These are phyloP conservation scores for Metaphire vulgaris DNA, from an alignment of 1,140 invertebrate species.

Conservation along the genomic window DNA sequence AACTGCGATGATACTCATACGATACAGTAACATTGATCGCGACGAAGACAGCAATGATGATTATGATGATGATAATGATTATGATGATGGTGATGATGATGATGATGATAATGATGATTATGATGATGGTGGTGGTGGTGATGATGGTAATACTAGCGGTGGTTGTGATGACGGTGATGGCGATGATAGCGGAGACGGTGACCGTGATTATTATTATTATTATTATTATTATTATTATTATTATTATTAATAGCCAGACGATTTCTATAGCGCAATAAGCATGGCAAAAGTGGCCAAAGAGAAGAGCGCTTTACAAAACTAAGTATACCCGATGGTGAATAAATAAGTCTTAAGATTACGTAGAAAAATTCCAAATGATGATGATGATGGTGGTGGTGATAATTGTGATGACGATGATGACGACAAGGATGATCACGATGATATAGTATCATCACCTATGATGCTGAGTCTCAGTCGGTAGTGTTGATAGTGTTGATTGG, in stretches of 20 bases:
- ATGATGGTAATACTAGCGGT: slow-evolving; percentile 3
- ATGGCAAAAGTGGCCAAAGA: no score
- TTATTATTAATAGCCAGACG: no score
- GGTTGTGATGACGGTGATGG: neutral
- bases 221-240: slow-evolving; percentile 19
- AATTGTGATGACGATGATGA: neutral
- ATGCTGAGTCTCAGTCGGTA: slow-evolving; percentile 11
- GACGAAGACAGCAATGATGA: neutral
- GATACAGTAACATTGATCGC: neutral
- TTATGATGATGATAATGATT: neutral
- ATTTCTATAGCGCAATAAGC: no score
- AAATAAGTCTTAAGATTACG: no score
- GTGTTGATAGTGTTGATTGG: neutral
- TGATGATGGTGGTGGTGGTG: slow-evolving; percentile 5
- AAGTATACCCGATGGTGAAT: no score
- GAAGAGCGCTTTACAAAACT: no score
- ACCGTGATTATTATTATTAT: slow-evolving; percentile 15
- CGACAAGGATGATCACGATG: neutral
- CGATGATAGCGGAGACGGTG: neutral
- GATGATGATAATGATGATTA: slow-evolving; percentile 10
- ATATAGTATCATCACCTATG: neutral
- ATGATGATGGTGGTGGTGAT: neutral
- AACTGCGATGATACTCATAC: neutral
- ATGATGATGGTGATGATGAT: neutral
- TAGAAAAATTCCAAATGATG: no score